A percentile compares a stretch with the other conserved stretches of the same genome.
These are phyloP conservation scores for Nycticorax nycticorax DNA, from an alignment of 2,113 vertebrate genomes.

Conservation along the genomic window DNA sequence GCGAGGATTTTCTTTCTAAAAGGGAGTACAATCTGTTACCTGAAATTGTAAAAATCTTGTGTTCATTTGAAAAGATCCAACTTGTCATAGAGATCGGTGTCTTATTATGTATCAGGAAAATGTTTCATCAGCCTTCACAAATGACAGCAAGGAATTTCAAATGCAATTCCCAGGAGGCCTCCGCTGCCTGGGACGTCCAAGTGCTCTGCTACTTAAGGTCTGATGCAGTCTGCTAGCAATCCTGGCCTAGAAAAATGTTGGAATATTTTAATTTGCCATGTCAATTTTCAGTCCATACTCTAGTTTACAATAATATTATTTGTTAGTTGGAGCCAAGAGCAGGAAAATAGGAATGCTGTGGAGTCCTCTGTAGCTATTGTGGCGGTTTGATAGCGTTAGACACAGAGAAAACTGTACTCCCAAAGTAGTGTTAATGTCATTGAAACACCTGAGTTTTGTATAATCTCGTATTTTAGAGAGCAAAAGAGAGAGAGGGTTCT, in stretches of 20 bases:
- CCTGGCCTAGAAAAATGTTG: not conserved
- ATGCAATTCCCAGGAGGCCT: not conserved
- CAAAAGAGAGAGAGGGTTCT: not conserved
- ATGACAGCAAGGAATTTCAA: not conserved
- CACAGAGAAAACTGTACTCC: not conserved
- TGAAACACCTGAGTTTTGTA: conserved; percentile 32
- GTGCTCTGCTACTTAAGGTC: not conserved
- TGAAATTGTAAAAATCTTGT: not conserved
- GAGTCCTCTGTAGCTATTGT: not conserved
- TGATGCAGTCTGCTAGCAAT: not conserved
- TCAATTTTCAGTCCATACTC: not conserved
- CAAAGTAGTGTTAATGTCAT: not conserved
- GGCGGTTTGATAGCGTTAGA: not conserved
- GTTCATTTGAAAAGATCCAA: not conserved
- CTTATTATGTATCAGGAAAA: not conserved
- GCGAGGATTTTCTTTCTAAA: not conserved
- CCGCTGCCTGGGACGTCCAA: not conserved
- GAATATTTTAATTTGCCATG: not conserved
- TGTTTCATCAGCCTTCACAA: not conserved
- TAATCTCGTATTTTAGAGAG: not conserved
- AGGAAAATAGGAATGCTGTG: not conserved
- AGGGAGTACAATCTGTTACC: not conserved
- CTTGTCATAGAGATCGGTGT: not conserved
- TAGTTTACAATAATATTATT: not conserved
- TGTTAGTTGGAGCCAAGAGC: not conserved